phyloP scores from a whole-genome alignment of 2,113 vertebrate genomes.

The Bostrychus sinensis region DNA sequence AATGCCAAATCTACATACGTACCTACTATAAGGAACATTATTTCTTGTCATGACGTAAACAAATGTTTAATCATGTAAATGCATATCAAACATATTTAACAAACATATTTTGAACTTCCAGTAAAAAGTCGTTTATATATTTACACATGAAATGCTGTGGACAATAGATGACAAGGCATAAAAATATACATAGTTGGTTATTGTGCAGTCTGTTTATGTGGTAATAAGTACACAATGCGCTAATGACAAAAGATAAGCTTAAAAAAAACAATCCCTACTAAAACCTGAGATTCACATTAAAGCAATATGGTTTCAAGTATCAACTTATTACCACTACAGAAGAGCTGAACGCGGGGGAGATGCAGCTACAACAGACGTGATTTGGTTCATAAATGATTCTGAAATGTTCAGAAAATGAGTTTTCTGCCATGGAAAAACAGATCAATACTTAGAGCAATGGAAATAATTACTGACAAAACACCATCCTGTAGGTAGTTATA shows the following conservation, averaged over 20 bases:
- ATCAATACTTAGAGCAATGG: slow-evolving; percentile 53
- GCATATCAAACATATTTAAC: slow-evolving; percentile 73
- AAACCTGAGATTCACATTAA: slow-evolving; percentile 76
- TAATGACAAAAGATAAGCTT: slow-evolving; percentile 15
- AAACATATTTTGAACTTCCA: slow-evolving; percentile 58
- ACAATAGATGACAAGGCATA: slow-evolving; percentile 58
- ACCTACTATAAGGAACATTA: not conserved
- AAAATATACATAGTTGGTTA: slow-evolving; percentile 58
- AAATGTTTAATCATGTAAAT: slow-evolving; percentile 72
- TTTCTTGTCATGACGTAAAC: slow-evolving; percentile 44
- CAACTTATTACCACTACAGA: slow-evolving; percentile 59
- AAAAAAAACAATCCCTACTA: slow-evolving; percentile 45
- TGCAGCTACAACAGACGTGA: slow-evolving; percentile 53
- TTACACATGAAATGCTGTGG: slow-evolving; percentile 52
- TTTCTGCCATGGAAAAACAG: slow-evolving; percentile 52
- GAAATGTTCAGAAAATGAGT: slow-evolving; percentile 72
- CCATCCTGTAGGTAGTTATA: slow-evolving; percentile 47
- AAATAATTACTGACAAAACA: slow-evolving; percentile 44
- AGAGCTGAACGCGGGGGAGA: slow-evolving; percentile 61
- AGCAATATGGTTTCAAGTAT: slow-evolving; percentile 73
- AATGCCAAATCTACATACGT: not conserved
- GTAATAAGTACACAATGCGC: slow-evolving; percentile 42
- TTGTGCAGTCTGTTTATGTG: slow-evolving; percentile 54
- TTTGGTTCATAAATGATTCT: slow-evolving; percentile 68
- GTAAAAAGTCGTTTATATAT: slow-evolving; percentile 63